phyloP scores from a whole-genome alignment of 1,140 invertebrate genomes.

The Bombyx mandarina region DNA sequence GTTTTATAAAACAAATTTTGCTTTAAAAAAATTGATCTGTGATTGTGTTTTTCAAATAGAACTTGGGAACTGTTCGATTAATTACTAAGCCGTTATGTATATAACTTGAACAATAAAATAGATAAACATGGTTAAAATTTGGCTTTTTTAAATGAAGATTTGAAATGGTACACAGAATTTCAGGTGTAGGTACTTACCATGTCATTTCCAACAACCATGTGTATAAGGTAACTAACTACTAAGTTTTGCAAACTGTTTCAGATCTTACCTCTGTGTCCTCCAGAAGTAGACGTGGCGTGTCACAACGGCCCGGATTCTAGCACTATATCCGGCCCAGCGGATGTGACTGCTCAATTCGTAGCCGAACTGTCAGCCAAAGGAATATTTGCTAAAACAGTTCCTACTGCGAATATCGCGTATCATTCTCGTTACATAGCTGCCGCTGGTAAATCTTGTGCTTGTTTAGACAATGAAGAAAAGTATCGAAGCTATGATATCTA shows the following conservation, averaged over 20 bases:
- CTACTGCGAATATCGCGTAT: constrained; percentile 77
- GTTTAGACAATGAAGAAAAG: too few relatives aligned
- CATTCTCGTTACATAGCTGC: constrained; percentile 80
- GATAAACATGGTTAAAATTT: constrained; percentile 78
- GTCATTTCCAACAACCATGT: background rate
- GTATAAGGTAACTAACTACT: background rate
- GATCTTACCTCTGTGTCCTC: too few relatives aligned
- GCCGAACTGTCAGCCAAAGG: too few relatives aligned
- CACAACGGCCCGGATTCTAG: background rate
- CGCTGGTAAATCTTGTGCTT: constrained; percentile 17
- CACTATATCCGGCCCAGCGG: background rate
- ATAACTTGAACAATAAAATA: too few relatives aligned
- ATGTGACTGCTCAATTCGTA: too few relatives aligned
- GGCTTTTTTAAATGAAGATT: constrained; percentile 62
- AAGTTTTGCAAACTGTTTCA: background rate
- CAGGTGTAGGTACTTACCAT: too few relatives aligned
- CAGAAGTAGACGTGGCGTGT: too few relatives aligned
- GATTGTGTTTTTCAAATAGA: too few relatives aligned
- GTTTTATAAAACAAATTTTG: too few relatives aligned
- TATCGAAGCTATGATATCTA: background rate
- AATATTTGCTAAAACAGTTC: background rate
- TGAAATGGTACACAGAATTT: background rate
- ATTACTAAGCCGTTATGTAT: too few relatives aligned
- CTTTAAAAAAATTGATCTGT: too few relatives aligned
- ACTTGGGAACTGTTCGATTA: too few relatives aligned